Conservation (phyloP, 2,888 invertebrate species). For the Rhamnusium bicolor region DNA sequence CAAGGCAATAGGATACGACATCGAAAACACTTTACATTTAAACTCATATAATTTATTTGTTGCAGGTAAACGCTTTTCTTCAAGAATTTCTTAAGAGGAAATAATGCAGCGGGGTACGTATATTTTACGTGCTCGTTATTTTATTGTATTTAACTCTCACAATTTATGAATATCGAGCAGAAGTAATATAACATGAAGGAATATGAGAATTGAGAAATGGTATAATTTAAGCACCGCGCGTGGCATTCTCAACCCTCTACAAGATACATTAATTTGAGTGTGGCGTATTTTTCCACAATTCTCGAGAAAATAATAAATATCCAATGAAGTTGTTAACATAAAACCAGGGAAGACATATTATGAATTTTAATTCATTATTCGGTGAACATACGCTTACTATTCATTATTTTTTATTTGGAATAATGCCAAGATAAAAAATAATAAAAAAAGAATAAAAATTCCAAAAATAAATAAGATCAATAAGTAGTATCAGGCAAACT, state of each 20-base stretch:
- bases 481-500: no score
- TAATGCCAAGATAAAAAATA: no score
- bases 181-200: not conserved
- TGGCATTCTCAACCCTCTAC: not conserved
- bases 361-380: no score
- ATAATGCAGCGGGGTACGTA: not conserved
- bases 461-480: no score
- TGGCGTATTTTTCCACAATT: not conserved
- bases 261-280: not conserved
- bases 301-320: not conserved
- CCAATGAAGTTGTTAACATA: not conserved
- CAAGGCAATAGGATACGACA: no score
- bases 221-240: not conserved
- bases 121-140: not conserved
- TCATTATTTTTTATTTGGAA: no score
- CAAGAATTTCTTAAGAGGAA: not conserved
- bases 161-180: not conserved
- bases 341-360: no score
- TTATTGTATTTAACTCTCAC: no score
- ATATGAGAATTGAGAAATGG: not conserved
- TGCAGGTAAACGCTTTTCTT: not conserved
- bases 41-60: not conserved
- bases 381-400: no score
- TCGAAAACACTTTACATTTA: not conserved
- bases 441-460: no score